phyloP scores from a whole-genome alignment of 2,888 invertebrate genomes.

The Drosophila fungiperda region DNA sequence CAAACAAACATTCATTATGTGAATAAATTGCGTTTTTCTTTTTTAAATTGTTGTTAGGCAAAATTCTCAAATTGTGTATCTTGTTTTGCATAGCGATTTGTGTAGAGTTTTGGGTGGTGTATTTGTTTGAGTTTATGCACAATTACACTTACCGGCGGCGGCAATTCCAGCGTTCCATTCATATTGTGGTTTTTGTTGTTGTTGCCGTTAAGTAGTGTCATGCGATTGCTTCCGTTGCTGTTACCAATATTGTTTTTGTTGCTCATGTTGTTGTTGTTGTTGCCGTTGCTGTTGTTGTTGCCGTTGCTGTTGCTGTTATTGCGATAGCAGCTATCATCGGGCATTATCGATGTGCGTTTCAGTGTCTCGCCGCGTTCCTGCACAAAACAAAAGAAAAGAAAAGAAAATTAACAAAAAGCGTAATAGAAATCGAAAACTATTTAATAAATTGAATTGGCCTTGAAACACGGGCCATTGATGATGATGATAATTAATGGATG shows the following conservation, averaged over 20 bases:
- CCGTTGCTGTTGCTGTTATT: slow-evolving; percentile 30
- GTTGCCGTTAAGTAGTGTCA: slow-evolving; percentile 55
- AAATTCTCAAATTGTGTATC: neutral
- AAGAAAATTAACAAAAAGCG: neutral
- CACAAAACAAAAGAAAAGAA: slow-evolving; percentile 8
- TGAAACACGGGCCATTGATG: neutral
- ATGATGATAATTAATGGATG: slow-evolving; percentile 10
- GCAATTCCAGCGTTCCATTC: slow-evolving; percentile 64
- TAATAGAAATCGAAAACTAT: slow-evolving; percentile 14
- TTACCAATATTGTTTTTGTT: slow-evolving; percentile 25
- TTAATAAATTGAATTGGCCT: neutral
- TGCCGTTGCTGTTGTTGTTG: slow-evolving; percentile 42
- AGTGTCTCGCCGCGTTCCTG: slow-evolving; percentile 84
- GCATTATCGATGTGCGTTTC: slow-evolving; percentile 83
- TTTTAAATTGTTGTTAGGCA: neutral
- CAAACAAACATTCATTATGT: neutral
- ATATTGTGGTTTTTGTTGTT: slow-evolving; percentile 32
- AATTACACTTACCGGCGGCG: slow-evolving; percentile 80
- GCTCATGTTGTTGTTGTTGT: slow-evolving; percentile 42
- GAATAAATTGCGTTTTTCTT: neutral
- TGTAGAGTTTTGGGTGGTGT: neutral
- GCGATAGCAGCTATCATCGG: slow-evolving; percentile 83
- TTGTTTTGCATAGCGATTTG: neutral
- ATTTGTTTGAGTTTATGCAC: neutral
- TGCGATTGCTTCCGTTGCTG: slow-evolving; percentile 59